Base-by-base conservation (phyloP, 2,113 vertebrate species). In the Miniopterus natalensis region DNA sequence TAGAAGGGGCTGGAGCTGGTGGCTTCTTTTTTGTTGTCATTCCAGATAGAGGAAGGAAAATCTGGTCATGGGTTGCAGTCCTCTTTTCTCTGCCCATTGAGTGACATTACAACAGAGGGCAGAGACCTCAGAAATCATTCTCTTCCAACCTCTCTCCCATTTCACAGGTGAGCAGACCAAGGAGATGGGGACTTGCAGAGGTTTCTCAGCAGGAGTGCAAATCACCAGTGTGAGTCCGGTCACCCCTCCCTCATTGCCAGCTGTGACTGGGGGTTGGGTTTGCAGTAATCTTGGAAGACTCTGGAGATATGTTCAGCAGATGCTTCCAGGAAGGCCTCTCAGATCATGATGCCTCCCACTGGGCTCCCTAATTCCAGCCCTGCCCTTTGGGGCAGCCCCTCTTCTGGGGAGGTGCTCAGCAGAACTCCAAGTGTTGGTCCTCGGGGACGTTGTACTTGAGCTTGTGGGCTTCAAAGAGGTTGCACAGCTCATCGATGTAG, bases 391-490 rank as follows among this genome's bases (percentile, higher is more conserved):
- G 36, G 45, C 47, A 87, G n/a, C 51, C 83, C 36, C 15, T 65
- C 49, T 27, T 87, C 59, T 20, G 8, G 53, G 21, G 85, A 55
- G n/a, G n/a, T n/a, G 0, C 65, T 99, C 97, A 99, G 80, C 98
- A 97, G 96, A 99, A 99, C 92, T 98, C 98, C 96, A 99, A 98
- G 73, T 99, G 99, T n/a, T 94, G 97, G 94, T 99, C 98, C 65
- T 98, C 96, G 2, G 99, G 98, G 42, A 99, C 74, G 0, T 99
- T 99, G 0, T 99, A 99, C 91, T 98, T 98, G 75, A 92, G 96
- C 98, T 99, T 99, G 97, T 99, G 99, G 80, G 99, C 98, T 84
- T 99, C 99, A 18, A 99, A 99, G 88, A 99, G 99, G 12, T 98
- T 94, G 61, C 94, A 98, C 66, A 99, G 98, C 88, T 99, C 99